Conservation (phyloP, 2,797 vertebrate genomes). For the Coregonus ussuriensis region DNA sequence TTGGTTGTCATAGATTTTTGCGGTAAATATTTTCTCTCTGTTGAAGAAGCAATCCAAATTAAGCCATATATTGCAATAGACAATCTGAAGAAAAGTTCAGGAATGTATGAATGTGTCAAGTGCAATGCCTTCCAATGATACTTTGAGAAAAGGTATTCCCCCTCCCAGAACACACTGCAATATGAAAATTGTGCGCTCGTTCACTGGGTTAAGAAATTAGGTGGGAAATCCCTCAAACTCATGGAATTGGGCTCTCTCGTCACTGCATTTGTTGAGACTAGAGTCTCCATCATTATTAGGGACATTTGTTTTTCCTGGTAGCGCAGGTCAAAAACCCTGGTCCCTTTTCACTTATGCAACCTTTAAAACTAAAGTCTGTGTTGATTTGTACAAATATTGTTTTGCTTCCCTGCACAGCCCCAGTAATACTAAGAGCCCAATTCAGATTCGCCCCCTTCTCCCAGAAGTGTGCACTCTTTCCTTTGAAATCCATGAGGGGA, state of each 20-base stretch:
- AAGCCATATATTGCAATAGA: background rate
- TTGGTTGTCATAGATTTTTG: background rate
- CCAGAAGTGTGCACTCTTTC: background rate
- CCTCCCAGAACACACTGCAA: background rate
- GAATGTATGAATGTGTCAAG: background rate
- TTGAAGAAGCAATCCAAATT: background rate
- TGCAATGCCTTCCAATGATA: background rate
- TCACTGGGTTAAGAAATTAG: background rate
- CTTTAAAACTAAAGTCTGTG: background rate
- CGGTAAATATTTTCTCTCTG: background rate
- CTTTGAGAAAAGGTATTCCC: background rate
- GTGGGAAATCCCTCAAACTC: background rate
- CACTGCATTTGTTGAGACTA: background rate
- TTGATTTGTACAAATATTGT: background rate
- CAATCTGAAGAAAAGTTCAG: background rate
- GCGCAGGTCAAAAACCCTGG: background rate
- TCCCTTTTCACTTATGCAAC: background rate
- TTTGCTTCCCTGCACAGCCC: background rate
- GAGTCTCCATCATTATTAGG: background rate
- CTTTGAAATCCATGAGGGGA: background rate
- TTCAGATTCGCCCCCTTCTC: background rate
- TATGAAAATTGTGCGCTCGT: background rate
- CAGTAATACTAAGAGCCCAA: background rate
- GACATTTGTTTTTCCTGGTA: background rate
- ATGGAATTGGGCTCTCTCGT: background rate